Evolutionary conservation across 2,113 vertebrate species (phyloP).

Genomic region (Catharus bicknelli): DNA sequence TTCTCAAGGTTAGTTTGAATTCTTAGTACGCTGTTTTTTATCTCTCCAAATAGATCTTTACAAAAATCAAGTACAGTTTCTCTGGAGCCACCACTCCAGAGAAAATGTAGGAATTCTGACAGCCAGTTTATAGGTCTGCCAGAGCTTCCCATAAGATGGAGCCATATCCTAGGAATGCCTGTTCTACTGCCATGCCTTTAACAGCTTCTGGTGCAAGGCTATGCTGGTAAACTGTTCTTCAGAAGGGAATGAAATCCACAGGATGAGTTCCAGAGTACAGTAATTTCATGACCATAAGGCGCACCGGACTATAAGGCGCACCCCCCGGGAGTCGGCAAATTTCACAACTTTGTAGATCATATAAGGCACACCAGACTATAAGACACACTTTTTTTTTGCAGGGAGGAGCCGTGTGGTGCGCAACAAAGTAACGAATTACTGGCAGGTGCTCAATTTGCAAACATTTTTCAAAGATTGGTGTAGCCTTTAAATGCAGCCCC

Average conservation of each 20-base stretch:
- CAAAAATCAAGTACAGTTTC: neutral
- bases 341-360: too few relatives aligned
- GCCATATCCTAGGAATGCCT: neutral
- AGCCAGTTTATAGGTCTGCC: neutral
- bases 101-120: neutral
- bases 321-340: too few relatives aligned
- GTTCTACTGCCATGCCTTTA: neutral
- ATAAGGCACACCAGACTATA: too few relatives aligned
- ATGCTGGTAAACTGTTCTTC: neutral
- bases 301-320: too few relatives aligned
- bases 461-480: too few relatives aligned
- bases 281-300: too few relatives aligned
- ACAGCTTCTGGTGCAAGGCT: neutral
- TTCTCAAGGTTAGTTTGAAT: slow-evolving; percentile 81
- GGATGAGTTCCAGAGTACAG: neutral
- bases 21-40: neutral
- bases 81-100: neutral
- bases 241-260: neutral
- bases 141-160: neutral
- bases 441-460: too few relatives aligned
- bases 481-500: too few relatives aligned
- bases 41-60: neutral
- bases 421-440: too few relatives aligned
- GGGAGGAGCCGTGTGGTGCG: too few relatives aligned
- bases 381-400: too few relatives aligned